These are phyloP conservation scores for Euglossa dilemma DNA, from an alignment of 1,140 invertebrate species.

Conservation along the genomic window DNA sequence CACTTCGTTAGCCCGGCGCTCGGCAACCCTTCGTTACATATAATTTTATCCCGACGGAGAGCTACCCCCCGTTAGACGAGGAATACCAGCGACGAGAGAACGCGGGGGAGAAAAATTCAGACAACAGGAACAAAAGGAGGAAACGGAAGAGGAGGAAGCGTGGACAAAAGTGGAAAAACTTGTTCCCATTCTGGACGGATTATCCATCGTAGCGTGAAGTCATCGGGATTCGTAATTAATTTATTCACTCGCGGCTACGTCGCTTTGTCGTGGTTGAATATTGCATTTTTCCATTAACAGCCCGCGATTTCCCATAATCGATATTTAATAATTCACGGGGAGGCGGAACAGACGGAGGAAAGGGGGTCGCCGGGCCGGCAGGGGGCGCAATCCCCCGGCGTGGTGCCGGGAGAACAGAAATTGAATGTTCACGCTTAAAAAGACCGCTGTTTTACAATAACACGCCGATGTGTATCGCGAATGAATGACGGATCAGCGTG, in stretches of 20 bases:
- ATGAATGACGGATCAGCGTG: constrained; percentile 23
- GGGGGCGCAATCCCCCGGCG: not conserved
- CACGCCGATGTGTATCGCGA: constrained; percentile 9
- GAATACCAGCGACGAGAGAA: not conserved
- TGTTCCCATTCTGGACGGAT: not conserved
- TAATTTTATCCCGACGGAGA: no score
- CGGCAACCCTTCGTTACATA: no score
- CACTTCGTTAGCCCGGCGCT: no score
- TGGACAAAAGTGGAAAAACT: not conserved
- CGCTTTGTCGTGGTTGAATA: constrained; percentile 60
- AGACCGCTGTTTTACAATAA: constrained; percentile 45
- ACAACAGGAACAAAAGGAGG: not conserved
- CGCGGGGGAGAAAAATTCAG: not conserved
- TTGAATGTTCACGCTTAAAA: constrained; percentile 51
- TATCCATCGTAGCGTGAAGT: constrained; percentile 28
- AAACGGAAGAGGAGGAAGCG: no score
- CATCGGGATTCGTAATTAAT: constrained; percentile 58
- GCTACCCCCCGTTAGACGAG: no score
- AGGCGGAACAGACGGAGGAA: not conserved
- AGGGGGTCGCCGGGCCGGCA: not conserved
- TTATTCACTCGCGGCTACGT: constrained; percentile 46
- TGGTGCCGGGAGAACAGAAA: constrained; percentile 25
- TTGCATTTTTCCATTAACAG: constrained; percentile 66
- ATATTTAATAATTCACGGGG: constrained; percentile 58
- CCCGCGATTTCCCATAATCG: constrained; percentile 53